Conservation (phyloP, 2,797 vertebrate genomes). For the Micrastur ruficollis region DNA sequence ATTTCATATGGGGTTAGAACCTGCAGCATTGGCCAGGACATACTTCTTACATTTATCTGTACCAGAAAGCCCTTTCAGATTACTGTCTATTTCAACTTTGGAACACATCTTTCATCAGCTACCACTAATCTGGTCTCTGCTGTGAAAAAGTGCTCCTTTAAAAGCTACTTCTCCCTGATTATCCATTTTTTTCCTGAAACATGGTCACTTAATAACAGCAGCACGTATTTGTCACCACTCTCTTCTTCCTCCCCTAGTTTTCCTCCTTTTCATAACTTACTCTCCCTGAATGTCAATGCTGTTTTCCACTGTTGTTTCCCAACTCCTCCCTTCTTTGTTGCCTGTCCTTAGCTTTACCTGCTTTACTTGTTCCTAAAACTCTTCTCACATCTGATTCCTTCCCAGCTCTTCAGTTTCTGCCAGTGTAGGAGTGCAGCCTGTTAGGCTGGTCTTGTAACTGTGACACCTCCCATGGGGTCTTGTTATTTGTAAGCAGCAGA, state of each 20-base stretch:
- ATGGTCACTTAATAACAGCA: not conserved
- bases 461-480: not conserved
- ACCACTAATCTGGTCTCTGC: no score
- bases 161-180: not conserved
- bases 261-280: not conserved
- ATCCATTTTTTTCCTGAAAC: not conserved
- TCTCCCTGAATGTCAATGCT: not conserved
- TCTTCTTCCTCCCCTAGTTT: not conserved
- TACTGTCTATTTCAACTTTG: not conserved
- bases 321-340: not conserved
- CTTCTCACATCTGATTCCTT: not conserved
- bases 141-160: not conserved
- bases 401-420: not conserved
- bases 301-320: not conserved
- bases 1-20: not conserved
- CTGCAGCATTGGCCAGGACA: not conserved
- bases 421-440: not conserved
- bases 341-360: not conserved
- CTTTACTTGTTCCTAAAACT: not conserved
- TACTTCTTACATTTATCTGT: not conserved
- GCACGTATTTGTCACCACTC: fast-evolving
- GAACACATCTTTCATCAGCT: no score
- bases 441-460: not conserved
- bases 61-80: not conserved
- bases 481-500: not conserved